These are phyloP conservation scores for Bombus superbus DNA, from an alignment of 1,140 invertebrate species.

Conservation along the genomic window DNA sequence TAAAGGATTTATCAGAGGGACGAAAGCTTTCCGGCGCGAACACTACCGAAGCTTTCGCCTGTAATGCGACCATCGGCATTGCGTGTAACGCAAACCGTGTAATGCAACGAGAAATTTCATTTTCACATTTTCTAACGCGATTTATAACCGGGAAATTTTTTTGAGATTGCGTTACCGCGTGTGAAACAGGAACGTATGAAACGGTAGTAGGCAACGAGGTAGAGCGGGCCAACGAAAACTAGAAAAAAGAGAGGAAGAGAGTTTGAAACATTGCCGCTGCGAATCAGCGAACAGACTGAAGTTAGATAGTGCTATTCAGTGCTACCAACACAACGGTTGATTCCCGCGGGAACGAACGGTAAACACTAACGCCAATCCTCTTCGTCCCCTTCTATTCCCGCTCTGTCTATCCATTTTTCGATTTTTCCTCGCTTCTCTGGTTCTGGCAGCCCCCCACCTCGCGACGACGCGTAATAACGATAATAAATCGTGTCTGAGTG, in stretches of 20 bases:
- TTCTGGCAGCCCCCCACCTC: slow-evolving; percentile 33
- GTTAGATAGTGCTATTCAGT: slow-evolving; percentile 61
- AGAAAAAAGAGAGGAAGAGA: slow-evolving; percentile 1
- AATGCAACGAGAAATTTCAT: slow-evolving; percentile 16
- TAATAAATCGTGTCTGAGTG: slow-evolving; percentile 60
- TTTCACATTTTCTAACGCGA: slow-evolving; percentile 12
- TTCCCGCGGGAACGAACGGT: slow-evolving; percentile 48
- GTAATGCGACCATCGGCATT: not conserved
- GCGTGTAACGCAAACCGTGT: not conserved
- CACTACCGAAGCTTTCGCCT: not conserved
- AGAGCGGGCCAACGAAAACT: slow-evolving; percentile 12
- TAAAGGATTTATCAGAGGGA: slow-evolving; percentile 1
- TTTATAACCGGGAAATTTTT: slow-evolving; percentile 30
- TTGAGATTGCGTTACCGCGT: slow-evolving; percentile 22
- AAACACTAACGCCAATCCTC: slow-evolving; percentile 57
- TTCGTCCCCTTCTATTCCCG: slow-evolving; percentile 13
- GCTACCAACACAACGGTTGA: slow-evolving; percentile 41
- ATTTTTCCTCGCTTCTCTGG: slow-evolving; percentile 38
- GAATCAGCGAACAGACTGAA: slow-evolving; percentile 34
- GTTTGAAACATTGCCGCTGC: slow-evolving; percentile 46
- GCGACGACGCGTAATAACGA: slow-evolving; percentile 61
- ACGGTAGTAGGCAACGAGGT: not conserved
- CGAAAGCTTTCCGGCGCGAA: not conserved
- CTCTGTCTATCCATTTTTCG: slow-evolving; percentile 35
- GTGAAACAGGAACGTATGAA: slow-evolving; percentile 35